Conservation (phyloP, 2,797 vertebrate genomes). For the Danio choprae region DNA sequence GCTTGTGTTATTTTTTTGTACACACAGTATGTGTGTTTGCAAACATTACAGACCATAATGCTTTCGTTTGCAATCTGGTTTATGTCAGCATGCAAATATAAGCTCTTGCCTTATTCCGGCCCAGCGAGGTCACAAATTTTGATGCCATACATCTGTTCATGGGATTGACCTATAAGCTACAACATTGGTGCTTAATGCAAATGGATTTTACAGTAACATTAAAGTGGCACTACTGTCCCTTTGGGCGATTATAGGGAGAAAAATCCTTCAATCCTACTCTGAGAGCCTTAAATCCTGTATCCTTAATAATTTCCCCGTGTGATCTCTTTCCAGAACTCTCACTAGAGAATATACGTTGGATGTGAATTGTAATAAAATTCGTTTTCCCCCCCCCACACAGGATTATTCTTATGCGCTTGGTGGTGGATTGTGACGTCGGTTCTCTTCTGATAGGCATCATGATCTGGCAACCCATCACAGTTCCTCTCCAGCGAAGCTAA, state of each 20-base stretch:
- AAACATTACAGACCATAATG: background rate
- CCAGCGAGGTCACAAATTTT: background rate
- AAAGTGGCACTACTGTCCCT: background rate
- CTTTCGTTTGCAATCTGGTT: background rate
- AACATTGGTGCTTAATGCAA: background rate
- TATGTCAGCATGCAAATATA: background rate
- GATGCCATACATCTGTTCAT: background rate
- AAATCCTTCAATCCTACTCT: background rate
- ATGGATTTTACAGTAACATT: background rate
- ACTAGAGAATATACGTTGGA: background rate
- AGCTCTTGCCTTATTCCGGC: background rate
- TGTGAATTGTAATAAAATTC: background rate
- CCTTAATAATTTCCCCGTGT: background rate
- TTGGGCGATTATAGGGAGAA: conserved; percentile 3
- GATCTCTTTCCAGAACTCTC: background rate
- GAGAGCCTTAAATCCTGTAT: background rate
- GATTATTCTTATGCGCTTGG: background rate
- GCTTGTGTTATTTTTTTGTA: background rate
- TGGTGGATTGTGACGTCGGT: conserved; percentile 26
- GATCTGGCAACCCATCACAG: conserved; percentile 47
- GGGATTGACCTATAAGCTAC: background rate
- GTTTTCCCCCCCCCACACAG: background rate
- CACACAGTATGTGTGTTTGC: background rate
- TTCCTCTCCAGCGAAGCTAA: conserved; percentile 34
- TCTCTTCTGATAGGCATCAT: conserved; percentile 13